These are phyloP conservation scores for Daktulosphaira vitifoliae DNA, from an alignment of 1,140 invertebrate species.

Conservation along the genomic window DNA sequence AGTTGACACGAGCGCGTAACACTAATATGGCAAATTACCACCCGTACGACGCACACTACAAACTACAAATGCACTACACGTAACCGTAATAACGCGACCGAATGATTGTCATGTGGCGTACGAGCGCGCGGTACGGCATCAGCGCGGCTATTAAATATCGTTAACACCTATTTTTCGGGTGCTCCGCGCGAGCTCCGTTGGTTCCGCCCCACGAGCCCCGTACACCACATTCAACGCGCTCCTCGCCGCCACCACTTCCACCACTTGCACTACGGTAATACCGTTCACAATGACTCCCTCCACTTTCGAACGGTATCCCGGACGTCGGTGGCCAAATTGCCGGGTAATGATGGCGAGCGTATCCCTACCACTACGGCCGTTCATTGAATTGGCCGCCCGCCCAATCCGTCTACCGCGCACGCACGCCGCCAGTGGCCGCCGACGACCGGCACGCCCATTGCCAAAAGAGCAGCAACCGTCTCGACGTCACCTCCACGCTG, in stretches of 20 bases:
- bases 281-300: not conserved
- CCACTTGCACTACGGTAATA: not conserved
- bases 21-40: not conserved
- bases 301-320: not conserved
- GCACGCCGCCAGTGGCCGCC: conserved; percentile 18
- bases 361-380: not conserved
- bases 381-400: not conserved
- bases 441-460: conserved; percentile 2
- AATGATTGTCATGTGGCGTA: not conserved
- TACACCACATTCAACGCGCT: not conserved
- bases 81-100: not conserved
- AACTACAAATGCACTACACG: not conserved
- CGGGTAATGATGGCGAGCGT: conserved; percentile 29
- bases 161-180: conserved; percentile 30
- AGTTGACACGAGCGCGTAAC: not conserved
- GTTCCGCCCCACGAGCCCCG: conserved; percentile 2
- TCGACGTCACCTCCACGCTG: not conserved
- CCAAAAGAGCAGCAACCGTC: not conserved
- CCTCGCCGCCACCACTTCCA: not conserved
- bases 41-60: not conserved
- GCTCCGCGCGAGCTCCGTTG: conserved; percentile 4
- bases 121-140: conserved; percentile 26
- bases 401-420: not conserved
- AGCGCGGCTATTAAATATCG: conserved; percentile 23
- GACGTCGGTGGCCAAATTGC: conserved; percentile 1